Evolutionary conservation across 2,888 invertebrate species (phyloP).

Genomic region (Icerya purchasi): DNA sequence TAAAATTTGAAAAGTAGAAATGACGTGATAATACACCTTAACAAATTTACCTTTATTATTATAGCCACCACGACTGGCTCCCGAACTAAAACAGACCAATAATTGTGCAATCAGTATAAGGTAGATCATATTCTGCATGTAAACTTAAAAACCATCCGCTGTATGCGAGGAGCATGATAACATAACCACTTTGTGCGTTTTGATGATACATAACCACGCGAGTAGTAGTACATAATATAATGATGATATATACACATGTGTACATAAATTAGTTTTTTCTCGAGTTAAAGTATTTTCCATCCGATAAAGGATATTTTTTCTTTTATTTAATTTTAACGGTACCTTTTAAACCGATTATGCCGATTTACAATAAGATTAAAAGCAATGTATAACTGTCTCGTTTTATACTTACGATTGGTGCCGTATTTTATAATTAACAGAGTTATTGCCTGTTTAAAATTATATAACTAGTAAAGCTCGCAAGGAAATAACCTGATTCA

Average conservation of each 20-base stretch:
- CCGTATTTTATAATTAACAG: too few relatives aligned
- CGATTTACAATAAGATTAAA: too few relatives aligned
- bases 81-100: slow-evolving; percentile 62
- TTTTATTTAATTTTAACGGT: too few relatives aligned
- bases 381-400: too few relatives aligned
- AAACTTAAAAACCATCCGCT: slow-evolving; percentile 5
- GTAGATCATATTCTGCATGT: slow-evolving; percentile 2
- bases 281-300: too few relatives aligned
- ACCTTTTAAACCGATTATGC: background rate
- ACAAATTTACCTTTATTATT: slow-evolving; percentile 90
- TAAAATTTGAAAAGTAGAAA: slow-evolving; percentile 11
- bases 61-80: slow-evolving; percentile 88
- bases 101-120: slow-evolving; percentile 12
- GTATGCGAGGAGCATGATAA: background rate
- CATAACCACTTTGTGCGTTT: slow-evolving; percentile 4
- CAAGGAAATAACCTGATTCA: too few relatives aligned
- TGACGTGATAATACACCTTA: slow-evolving; percentile 23
- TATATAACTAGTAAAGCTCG: too few relatives aligned
- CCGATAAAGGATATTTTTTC: too few relatives aligned
- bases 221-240: too few relatives aligned
- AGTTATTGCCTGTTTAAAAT: too few relatives aligned
- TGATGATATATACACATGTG: background rate
- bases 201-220: background rate
- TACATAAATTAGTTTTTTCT: background rate
- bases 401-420: too few relatives aligned